Evolutionary conservation across 2,888 invertebrate species (phyloP).

Genomic region (Diploptera punctata): DNA sequence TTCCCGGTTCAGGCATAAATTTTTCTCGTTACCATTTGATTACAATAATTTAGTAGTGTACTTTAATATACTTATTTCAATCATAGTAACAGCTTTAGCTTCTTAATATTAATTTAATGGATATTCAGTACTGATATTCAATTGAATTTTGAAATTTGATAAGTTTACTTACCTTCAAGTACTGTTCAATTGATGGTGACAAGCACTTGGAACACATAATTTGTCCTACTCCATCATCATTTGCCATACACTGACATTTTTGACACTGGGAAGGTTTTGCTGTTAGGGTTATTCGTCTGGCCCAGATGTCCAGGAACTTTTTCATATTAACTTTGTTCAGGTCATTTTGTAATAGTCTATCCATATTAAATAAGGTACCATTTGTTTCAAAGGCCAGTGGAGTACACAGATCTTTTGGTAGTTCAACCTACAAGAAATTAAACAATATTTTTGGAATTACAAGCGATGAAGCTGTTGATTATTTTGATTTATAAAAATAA

Average conservation of each 20-base stretch:
- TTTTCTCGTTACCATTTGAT: too few species aligned
- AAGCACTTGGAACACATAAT: slow-evolving; percentile 53
- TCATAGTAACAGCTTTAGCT: too few species aligned
- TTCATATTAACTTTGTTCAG: slow-evolving; percentile 48
- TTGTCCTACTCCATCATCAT: slow-evolving; percentile 52
- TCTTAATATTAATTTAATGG: too few species aligned
- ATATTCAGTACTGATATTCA: too few species aligned
- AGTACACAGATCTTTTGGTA: slow-evolving; percentile 53
- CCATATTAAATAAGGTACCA: slow-evolving; percentile 52
- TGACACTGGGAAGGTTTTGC: slow-evolving; percentile 54
- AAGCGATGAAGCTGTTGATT: too few species aligned
- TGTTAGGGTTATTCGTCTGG: slow-evolving; percentile 50
- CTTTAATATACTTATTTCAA: too few species aligned
- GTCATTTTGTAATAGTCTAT: slow-evolving; percentile 44
- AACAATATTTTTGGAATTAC: too few species aligned
- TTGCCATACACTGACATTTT: slow-evolving; percentile 54
- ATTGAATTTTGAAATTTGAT: too few species aligned
- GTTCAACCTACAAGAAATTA: slow-evolving; percentile 47
- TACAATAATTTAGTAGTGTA: too few species aligned
- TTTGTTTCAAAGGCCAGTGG: slow-evolving; percentile 54
- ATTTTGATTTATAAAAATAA: too few species aligned
- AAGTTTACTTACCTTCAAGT: slow-evolving; percentile 45
- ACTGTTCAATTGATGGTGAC: slow-evolving; percentile 48
- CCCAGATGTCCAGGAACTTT: slow-evolving; percentile 52
- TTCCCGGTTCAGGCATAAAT: too few species aligned